These are phyloP conservation scores for Semaprochilodus insignis DNA, from an alignment of 2,797 vertebrate genomes.

Conservation along the genomic window DNA sequence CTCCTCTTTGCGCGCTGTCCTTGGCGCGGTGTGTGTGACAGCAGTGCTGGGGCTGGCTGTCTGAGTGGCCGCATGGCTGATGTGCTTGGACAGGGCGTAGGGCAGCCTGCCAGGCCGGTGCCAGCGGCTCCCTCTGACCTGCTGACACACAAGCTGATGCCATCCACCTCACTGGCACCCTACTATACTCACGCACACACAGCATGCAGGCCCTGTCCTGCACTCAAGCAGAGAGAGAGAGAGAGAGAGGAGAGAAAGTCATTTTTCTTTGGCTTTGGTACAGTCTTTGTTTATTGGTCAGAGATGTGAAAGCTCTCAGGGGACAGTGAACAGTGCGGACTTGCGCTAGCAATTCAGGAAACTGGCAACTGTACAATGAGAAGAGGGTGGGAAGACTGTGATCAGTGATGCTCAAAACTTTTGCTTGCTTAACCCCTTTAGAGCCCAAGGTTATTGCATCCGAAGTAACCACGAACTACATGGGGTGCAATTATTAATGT, in stretches of 20 bases:
- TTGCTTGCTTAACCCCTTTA: too few species aligned
- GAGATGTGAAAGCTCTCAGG: slow-evolving; percentile 15
- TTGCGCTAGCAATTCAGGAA: too few species aligned
- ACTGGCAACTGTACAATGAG: background rate
- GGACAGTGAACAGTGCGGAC: background rate
- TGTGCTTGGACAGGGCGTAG: slow-evolving; percentile 70
- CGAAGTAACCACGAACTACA: too few species aligned
- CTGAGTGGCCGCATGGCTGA: slow-evolving; percentile 62
- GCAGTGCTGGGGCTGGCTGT: slow-evolving; percentile 52
- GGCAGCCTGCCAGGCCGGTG: slow-evolving; percentile 59
- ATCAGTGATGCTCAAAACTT: background rate
- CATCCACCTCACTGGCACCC: slow-evolving; percentile 53
- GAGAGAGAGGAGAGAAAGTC: background rate
- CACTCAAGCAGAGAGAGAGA: slow-evolving; percentile 20
- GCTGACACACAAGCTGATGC: slow-evolving; percentile 59
- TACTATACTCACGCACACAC: slow-evolving; percentile 37
- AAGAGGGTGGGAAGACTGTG: background rate
- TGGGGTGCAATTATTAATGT: too few species aligned
- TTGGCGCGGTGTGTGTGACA: slow-evolving; percentile 66
- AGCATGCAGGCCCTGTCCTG: slow-evolving; percentile 42
- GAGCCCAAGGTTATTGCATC: too few species aligned
- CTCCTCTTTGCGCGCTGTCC: slow-evolving; percentile 52
- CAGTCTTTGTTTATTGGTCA: slow-evolving; percentile 24
- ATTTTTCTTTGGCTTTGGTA: slow-evolving; percentile 10
- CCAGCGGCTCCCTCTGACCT: slow-evolving; percentile 61